Percentiles rank a stretch among this genome's conserved stretches.
phyloP scores from a whole-genome alignment of 1,140 invertebrate species.

The Panonychus citri region DNA sequence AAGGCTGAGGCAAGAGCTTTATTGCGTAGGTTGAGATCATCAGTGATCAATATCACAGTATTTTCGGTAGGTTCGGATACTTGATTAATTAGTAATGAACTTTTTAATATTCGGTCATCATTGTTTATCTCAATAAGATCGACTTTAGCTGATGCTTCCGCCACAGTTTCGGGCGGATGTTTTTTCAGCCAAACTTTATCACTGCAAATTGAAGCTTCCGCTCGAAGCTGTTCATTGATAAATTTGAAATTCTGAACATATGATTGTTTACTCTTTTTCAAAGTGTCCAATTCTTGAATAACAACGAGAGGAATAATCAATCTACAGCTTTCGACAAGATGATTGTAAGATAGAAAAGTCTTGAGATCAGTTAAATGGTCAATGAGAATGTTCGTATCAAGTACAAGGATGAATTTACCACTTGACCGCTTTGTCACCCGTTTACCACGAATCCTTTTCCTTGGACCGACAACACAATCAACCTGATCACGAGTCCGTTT shows the following conservation, averaged over 20 bases:
- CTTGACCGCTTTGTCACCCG: no score
- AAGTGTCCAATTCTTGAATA: conserved; percentile 10
- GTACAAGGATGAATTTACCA: background rate
- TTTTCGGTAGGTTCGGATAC: background rate
- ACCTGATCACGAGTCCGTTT: no score
- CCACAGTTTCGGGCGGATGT: background rate
- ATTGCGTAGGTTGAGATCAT: conserved; percentile 3
- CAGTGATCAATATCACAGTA: conserved; percentile 5
- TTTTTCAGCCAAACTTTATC: background rate
- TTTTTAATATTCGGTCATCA: background rate
- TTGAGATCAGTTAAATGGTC: background rate
- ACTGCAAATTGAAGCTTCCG: background rate
- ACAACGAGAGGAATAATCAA: conserved; percentile 5
- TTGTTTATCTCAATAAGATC: background rate
- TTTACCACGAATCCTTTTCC: no score
- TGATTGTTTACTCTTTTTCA: conserved; percentile 1
- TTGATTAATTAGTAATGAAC: background rate
- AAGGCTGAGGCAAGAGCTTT: background rate
- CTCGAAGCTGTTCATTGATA: background rate
- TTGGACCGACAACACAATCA: no score
- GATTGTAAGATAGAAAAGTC: background rate
- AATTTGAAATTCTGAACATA: background rate
- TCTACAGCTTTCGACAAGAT: no score
- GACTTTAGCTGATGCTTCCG: background rate
- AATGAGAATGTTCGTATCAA: background rate